Conservation (phyloP, 2,113 vertebrate species). For the Aspiorhynchus laticeps region DNA sequence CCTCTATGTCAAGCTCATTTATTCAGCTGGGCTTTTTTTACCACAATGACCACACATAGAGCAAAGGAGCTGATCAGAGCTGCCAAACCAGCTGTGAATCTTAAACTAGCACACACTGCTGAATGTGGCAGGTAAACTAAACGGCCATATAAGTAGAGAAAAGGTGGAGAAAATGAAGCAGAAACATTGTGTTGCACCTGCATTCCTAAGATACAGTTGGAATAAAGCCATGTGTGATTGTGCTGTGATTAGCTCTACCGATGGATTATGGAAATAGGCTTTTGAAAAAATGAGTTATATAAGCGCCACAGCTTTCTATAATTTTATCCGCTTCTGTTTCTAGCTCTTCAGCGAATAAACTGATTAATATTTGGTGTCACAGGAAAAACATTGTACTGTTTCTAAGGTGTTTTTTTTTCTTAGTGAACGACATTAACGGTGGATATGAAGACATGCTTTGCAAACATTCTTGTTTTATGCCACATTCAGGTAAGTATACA, state of each 20-base stretch:
- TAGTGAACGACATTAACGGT: not conserved
- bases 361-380: not conserved
- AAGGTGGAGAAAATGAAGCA: not conserved
- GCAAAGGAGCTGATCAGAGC: not conserved
- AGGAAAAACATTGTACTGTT: not conserved
- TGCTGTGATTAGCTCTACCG: not conserved
- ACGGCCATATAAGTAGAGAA: not conserved
- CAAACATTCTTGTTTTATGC: not conserved
- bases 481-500: not conserved
- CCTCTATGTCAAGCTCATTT: constrained; percentile 49
- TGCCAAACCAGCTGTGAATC: not conserved
- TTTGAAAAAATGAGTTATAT: not conserved
- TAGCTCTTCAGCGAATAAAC: not conserved
- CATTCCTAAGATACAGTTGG: constrained; percentile 1
- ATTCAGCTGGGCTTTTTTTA: constrained; percentile 26
- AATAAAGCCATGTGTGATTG: constrained; percentile 15
- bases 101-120: not conserved
- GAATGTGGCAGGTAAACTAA: constrained; percentile 27
- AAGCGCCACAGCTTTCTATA: not conserved
- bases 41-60: constrained; percentile 17
- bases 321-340: not conserved
- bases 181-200: constrained; percentile 13
- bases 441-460: not conserved
- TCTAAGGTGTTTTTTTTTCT: not conserved
- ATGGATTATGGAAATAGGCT: not conserved